Base-by-base conservation (phyloP, 2,888 invertebrate species). In the Polydrusus pterygomalis region DNA sequence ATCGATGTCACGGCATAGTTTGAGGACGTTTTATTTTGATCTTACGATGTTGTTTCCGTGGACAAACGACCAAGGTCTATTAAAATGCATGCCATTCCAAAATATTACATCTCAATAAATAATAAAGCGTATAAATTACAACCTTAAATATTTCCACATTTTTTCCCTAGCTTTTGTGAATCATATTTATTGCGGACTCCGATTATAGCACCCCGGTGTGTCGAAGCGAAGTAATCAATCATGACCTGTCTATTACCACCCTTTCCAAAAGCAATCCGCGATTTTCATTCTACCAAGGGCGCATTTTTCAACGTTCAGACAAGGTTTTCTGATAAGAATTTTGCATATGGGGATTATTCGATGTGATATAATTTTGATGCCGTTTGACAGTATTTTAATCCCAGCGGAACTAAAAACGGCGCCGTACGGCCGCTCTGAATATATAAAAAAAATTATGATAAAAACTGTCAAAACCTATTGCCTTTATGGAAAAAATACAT, bases 261-360 rank as follows among this genome's bases (percentile, higher is more conserved):
- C 81, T 78, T 73, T 79, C 80, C 80, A 78, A 80, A 79, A 81
- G 82, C 83, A 84, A 84, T 84, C 84, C 83, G 81, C 80, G 82
- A 80, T 81, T 84, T 84, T 83, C 82, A 82, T 83, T 84, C 82
- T 79, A 75, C 73, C 78, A 60, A 60, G 58, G 58, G 58, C 77
- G 80, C 81, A 84, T 84, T 84, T 85, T 85, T 84, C 84, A 84
- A 80, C 81, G 81, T 79, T 80, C 80, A 79, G 60, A 38, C 38
- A 60, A 40, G 58, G 43, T 45, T 63, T 45, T 47, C 25, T 47
- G 63, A 63, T 63, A 63, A 63, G 63, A 63, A 63, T 63, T 63
- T 63, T 63, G 63, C 63, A 63, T 63, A 45, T 63, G 47, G 43
- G 63, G 43, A 63, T 45, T 63, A 60, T 34, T 18, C 30, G 58